Evolutionary conservation across 2,888 invertebrate species (phyloP).

Genomic region (Drosophila buzzatii): DNA sequence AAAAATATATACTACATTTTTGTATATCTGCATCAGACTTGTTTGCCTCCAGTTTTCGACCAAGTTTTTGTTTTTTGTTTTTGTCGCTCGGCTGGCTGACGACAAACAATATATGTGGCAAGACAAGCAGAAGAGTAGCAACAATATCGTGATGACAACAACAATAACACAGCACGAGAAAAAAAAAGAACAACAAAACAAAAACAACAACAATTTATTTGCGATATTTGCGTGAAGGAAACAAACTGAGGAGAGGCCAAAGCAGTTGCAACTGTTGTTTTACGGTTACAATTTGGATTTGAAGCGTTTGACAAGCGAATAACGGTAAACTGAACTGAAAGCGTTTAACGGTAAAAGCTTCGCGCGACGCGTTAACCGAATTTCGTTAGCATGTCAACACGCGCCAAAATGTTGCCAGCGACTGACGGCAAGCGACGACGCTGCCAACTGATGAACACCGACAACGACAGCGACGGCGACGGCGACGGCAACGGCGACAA

Average conservation of each 20-base stretch:
- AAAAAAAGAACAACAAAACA: neutral
- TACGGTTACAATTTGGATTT: constrained; percentile 35
- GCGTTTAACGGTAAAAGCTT: constrained; percentile 76
- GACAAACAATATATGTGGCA: constrained; percentile 14
- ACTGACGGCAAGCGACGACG: constrained; percentile 73
- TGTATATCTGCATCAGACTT: neutral
- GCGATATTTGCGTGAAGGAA: neutral
- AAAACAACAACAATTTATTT: constrained; percentile 2
- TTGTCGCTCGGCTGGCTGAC: constrained; percentile 14
- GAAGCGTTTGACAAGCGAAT: constrained; percentile 57
- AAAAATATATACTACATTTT: neutral
- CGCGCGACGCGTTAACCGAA: constrained; percentile 75
- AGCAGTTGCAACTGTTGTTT: constrained; percentile 19
- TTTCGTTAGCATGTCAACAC: constrained; percentile 83
- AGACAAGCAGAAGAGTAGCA: neutral
- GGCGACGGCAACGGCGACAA: neutral
- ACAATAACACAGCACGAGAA: constrained; percentile 18
- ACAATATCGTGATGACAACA: constrained; percentile 11
- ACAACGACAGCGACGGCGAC: neutral
- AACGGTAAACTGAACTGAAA: constrained; percentile 59
- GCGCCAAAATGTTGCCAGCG: constrained; percentile 85
- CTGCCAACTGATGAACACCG: constrained; percentile 44
- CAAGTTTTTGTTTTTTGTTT: constrained; percentile 18
- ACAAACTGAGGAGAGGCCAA: neutral
- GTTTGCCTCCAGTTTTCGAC: constrained; percentile 5